Percentiles rank a stretch among this genome's conserved stretches.
Evolutionary conservation across 2,888 invertebrate species (phyloP).

Genomic region (Agrypnus murinus): DNA sequence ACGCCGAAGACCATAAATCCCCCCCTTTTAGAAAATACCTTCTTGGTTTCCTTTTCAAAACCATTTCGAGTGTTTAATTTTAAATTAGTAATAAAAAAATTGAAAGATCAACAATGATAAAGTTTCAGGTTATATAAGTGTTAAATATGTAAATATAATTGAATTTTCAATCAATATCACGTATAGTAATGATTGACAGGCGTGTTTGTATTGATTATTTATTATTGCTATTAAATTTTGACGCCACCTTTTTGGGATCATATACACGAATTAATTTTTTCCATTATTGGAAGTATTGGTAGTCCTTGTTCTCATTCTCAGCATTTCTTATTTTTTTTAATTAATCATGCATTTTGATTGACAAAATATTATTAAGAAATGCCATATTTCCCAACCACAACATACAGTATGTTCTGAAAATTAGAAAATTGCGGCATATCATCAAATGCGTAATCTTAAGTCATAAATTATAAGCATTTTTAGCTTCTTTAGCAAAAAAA

Average conservation of each 20-base stretch:
- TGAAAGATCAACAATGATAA: not conserved
- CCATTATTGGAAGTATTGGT: not conserved
- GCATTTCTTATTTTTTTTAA: too few relatives aligned
- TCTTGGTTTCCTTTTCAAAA: not conserved
- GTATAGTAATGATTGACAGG: conserved; percentile 13
- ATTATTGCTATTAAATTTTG: conserved; percentile 9
- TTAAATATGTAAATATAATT: conserved; percentile 20
- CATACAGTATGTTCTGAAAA: too few relatives aligned
- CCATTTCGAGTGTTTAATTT: not conserved
- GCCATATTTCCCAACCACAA: too few relatives aligned
- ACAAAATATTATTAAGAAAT: too few relatives aligned
- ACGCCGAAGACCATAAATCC: conserved; percentile 25
- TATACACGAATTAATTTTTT: not conserved
- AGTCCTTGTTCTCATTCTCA: not conserved
- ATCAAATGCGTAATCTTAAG: too few relatives aligned
- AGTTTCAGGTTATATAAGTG: not conserved
- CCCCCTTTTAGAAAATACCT: not conserved
- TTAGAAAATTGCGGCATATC: too few relatives aligned
- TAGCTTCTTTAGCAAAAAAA: not conserved
- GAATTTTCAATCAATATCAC: conserved; percentile 16
- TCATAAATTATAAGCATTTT: conserved; percentile 18
- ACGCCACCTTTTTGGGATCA: conserved; percentile 16
- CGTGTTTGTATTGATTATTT: not conserved
- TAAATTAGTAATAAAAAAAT: not conserved
- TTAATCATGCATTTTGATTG: too few relatives aligned